Base-by-base conservation (phyloP, 2,113 vertebrate species). In the Acrocephalus arundinaceus region DNA sequence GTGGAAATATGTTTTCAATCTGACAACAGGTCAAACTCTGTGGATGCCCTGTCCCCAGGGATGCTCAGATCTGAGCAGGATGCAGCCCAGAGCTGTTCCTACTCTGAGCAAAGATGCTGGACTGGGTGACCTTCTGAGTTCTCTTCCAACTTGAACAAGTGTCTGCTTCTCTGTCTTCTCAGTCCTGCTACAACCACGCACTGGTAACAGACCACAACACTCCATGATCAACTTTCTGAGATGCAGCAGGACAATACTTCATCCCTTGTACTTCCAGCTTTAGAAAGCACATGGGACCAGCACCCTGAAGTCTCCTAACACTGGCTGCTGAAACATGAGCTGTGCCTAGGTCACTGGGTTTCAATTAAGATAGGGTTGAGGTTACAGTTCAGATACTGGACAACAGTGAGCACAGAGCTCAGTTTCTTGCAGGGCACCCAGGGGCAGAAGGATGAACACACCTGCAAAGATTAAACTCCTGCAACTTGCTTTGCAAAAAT, bases 391-490 rank as follows among this genome's bases (percentile, higher is more conserved):
- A 90, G 31, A 45, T 41, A 58, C 3, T 21, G n/a, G 14, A 82
- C 48, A 73, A 28, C 1, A 1, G 48, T n/a, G 71, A 87, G 22
- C 0, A 0, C 15, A 85, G 46, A 85, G 66, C 39, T 84, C 27
- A 3, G 10, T 16, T 86, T 89, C 58, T 79, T 46, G 24, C 33
- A 87, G 49, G 52, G 25, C 8, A 54, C 24, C 31, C 39, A 43
- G 15, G 22, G 7, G 21, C 33, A 90, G 65, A 68, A 66, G 12
- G 33, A 61, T 33, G 31, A 90, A 61, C 28, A 70, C 0, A 1
- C 14, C 30, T 74, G 46, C 51, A 73, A 70, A 92, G 61, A 77
- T 23, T 45, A 43, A 87, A 61, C 14, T 62, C 30, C 11, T 66
- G 33, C 24, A 90, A 68, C 45, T 59, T 81, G 41, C n/a, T 87